Base-by-base conservation (phyloP, 2,113 vertebrate species). In the Epinephelus lanceolatus region DNA sequence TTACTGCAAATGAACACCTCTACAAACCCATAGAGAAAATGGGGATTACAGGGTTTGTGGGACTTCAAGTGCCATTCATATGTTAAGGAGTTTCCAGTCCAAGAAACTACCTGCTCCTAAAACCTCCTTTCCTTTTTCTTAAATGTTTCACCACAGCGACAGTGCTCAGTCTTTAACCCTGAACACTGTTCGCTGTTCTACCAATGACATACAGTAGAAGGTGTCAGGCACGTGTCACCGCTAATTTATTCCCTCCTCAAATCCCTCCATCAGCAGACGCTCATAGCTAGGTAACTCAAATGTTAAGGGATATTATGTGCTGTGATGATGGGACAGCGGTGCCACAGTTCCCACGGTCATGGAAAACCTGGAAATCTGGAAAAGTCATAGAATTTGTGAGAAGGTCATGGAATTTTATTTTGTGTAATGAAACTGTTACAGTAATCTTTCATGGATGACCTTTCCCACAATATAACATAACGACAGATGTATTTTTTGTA, bases 1-100 rank as follows among this genome's bases (percentile, higher is more conserved):
- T 89, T 82, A 91, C 72, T 88, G 77, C 84, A 86, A 86, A 85
- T 87, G 72, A 91, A 85, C 61, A 72, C n/a, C 37, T 52, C 59
- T 51, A 19, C 67, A 21, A 30, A 66, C 23, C 88, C 55, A 68
- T 85, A 57, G 49, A 69, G 8, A 69, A 67, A 69, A 37, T n/a
- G 30, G 13, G 25, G 49, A 76, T 76, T 62, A 75, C n/a, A 47
- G 52, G 33, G 15, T 67, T 78, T 60, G 72, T 56, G n/a, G 65
- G 65, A 60, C 27, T 65, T 11, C 52, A 49, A 8, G 59, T 42
- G 42, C 0, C 49, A 18, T 18, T 45, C 60, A 73, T 76, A 15
- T 30, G 83, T 75, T 71, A 57, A 75, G 14, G 25, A 59, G 25
- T 25, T 71, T 74, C 30, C 56, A 65, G 33, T 83, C 15, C 30